These are phyloP conservation scores for Barbus barbus DNA, from an alignment of 2,113 vertebrate species.

Conservation along the genomic window DNA sequence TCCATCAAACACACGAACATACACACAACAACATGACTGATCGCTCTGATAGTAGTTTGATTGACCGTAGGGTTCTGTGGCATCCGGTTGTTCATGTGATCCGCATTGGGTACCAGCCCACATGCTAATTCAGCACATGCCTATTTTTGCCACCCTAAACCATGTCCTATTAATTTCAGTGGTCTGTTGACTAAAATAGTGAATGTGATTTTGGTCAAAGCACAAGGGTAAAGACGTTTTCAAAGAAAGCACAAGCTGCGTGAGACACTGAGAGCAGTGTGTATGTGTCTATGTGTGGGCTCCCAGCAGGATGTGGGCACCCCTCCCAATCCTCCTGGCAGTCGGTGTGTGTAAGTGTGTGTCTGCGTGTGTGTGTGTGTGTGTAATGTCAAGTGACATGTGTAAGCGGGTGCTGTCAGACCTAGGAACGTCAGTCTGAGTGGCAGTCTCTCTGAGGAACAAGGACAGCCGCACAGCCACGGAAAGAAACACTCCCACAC, in stretches of 20 bases:
- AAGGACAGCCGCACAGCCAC: slow-evolving; percentile 25
- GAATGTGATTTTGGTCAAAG: slow-evolving; percentile 25
- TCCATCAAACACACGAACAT: slow-evolving; percentile 18
- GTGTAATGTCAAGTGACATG: slow-evolving; percentile 73
- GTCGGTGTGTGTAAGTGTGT: slow-evolving; percentile 40
- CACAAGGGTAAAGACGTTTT: slow-evolving; percentile 23
- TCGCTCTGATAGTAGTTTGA: slow-evolving; percentile 28
- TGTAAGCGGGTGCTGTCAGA: slow-evolving; percentile 74
- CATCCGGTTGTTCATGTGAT: slow-evolving; percentile 24
- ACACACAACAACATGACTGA: slow-evolving; percentile 25
- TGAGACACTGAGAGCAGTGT: slow-evolving; percentile 32
- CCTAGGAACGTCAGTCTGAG: slow-evolving; percentile 64
- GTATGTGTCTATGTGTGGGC: slow-evolving; percentile 36
- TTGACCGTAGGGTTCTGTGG: slow-evolving; percentile 36
- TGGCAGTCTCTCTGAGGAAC: slow-evolving; percentile 66
- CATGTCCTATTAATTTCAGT: slow-evolving; percentile 15
- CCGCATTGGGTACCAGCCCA: neutral
- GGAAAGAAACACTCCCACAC: slow-evolving; percentile 34
- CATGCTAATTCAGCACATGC: slow-evolving; percentile 2
- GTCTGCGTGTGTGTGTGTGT: slow-evolving; percentile 36
- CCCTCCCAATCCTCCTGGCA: slow-evolving; percentile 29
- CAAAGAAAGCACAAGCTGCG: slow-evolving; percentile 3
- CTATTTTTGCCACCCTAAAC: neutral
- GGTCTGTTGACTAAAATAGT: slow-evolving; percentile 24
- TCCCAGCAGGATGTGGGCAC: slow-evolving; percentile 44